Conservation (phyloP, 2,888 invertebrate species). For the Colletes collaris region DNA sequence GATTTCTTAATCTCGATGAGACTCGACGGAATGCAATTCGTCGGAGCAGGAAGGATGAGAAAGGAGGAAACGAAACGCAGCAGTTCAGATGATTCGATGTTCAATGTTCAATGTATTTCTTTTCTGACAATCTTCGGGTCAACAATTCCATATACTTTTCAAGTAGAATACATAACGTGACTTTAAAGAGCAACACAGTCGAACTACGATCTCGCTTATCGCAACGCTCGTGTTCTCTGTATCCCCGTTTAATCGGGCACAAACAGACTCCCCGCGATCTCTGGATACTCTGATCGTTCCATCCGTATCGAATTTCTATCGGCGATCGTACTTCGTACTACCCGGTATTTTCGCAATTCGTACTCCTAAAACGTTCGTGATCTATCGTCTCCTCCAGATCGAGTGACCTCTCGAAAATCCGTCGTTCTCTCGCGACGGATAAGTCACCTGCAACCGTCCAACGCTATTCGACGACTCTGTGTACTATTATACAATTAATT, state of each 20-base stretch:
- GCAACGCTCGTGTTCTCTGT: background rate
- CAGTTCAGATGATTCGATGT: slow-evolving; percentile 69
- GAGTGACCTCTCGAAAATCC: background rate
- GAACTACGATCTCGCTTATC: slow-evolving; percentile 34
- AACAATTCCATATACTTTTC: slow-evolving; percentile 77
- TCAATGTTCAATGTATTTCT: slow-evolving; percentile 75
- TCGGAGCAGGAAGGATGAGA: slow-evolving; percentile 37
- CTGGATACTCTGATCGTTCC: background rate
- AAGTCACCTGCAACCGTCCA: background rate
- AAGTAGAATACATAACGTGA: slow-evolving; percentile 75
- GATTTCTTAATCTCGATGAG: background rate
- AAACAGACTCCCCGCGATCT: background rate
- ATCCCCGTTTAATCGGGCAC: background rate
- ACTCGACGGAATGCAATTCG: background rate
- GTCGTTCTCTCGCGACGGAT: too few species aligned
- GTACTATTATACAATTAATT: too few species aligned
- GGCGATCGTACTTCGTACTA: background rate
- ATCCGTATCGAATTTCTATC: background rate
- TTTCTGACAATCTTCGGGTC: slow-evolving; percentile 72
- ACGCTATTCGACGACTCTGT: background rate
- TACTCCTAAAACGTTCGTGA: background rate
- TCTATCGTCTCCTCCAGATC: background rate
- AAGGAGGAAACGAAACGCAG: slow-evolving; percentile 71
- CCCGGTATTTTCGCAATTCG: too few species aligned
- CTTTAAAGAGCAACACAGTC: slow-evolving; percentile 49